Evolutionary conservation across 92 coral and sea anemone genomes (phyloP).

Genomic region (Hydrozoanthus gracilis): DNA sequence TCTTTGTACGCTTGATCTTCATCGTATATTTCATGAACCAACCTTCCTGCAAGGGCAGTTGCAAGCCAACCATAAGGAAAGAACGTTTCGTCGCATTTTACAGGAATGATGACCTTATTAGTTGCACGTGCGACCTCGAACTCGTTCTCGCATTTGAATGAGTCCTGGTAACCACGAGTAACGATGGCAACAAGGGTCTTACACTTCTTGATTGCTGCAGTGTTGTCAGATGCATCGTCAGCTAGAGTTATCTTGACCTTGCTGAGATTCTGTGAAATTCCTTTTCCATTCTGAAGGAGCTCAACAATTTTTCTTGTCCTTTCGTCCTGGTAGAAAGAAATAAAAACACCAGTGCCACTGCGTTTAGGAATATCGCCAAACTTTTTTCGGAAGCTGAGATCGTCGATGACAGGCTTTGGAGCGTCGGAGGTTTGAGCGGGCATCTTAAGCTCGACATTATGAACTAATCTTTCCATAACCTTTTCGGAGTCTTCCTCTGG

Average conservation of each 20-base stretch:
- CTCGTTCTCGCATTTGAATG: constrained; percentile 62
- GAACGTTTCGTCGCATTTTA: constrained; percentile 35
- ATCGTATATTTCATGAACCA: constrained; percentile 33
- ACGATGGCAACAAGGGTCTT: constrained; percentile 62
- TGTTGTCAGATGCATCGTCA: constrained; percentile 20
- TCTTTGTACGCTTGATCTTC: constrained; percentile 21
- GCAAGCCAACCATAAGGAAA: constrained; percentile 32
- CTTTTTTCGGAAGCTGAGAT: constrained; percentile 13
- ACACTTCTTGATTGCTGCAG: constrained; percentile 16
- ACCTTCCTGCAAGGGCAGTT: constrained; percentile 20
- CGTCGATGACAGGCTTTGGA: constrained; percentile 14
- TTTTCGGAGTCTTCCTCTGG: constrained; percentile 9
- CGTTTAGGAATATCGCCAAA: constrained; percentile 24
- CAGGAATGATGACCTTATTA: constrained; percentile 58
- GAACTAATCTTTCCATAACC: neutral
- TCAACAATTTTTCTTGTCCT: constrained; percentile 22
- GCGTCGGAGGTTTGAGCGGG: neutral
- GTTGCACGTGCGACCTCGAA: constrained; percentile 73
- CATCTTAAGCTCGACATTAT: constrained; percentile 17
- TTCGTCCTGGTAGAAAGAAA: constrained; percentile 29
- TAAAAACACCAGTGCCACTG: constrained; percentile 12
- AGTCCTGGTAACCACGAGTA: constrained; percentile 63
- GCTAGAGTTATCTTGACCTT: constrained; percentile 21
- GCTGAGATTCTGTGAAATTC: constrained; percentile 28
- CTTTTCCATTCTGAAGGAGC: constrained; percentile 21